Base-by-base conservation (phyloP, 2,113 vertebrate genomes). In the Aphyosemion australe region DNA sequence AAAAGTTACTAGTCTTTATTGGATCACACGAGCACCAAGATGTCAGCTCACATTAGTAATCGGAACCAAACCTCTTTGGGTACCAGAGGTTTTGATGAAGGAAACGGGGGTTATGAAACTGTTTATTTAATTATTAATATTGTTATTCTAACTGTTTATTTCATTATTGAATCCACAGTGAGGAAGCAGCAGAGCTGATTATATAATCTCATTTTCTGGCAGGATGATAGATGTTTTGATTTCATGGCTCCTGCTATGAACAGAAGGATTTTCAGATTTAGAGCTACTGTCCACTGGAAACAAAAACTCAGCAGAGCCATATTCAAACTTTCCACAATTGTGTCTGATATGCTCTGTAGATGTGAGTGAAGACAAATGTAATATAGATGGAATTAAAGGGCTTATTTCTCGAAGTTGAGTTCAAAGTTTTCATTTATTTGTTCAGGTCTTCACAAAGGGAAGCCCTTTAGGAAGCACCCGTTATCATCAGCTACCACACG, bases 261-360 rank as follows among this genome's bases (percentile, higher is more conserved):
- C 54, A 87, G 18, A 65, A 53, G 72, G 83, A 80, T 84, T 85
- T 85, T 82, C 60, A 76, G 78, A 85, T 82, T 78, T 83, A 74
- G 82, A 78, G 78, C 71, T 65, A 34, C 77, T 80, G 79, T 76
- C 68, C 67, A 50, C 75, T 80, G 80, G 76, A 85, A 88, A 83
- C 54, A 86, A 76, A 81, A 87, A 82, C 78, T 78, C 68, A 68
- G 78, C 69, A 18, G 55, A 52, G 42, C 51, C 1, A 58, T 76
- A 58, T 46, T 72, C 63, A 61, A 87, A 80, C 42, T 71, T 78
- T 79, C 79, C 77, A 53, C 79, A 67, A 86, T 78, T 83, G 76
- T 85, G 69, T 12, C 76, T 83, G 69, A 81, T 74, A 69, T 67
- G 37, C 18, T 1, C 50, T 56, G 72, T 72, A 74, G 66, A 82